Percentiles rank a stretch among this genome's conserved stretches.
These are phyloP conservation scores for Mirza zaza DNA, from an alignment of 2,113 vertebrate genomes.

Conservation along the genomic window DNA sequence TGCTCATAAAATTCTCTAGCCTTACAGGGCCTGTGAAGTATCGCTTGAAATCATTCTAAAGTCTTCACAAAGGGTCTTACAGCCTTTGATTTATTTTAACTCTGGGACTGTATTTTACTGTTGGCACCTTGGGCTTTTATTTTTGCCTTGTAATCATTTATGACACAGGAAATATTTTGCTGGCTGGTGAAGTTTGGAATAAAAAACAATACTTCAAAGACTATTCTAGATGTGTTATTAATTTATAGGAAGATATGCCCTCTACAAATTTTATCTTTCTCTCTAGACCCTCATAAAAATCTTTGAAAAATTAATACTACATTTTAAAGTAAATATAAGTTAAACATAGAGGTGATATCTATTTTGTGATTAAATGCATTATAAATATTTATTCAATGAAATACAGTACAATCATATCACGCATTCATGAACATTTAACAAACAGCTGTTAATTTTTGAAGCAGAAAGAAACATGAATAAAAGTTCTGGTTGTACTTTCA, in stretches of 20 bases:
- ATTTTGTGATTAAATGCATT: constrained; percentile 1
- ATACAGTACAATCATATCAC: neutral
- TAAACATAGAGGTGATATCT: neutral
- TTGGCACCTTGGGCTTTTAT: neutral
- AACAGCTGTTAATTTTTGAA: constrained; percentile 32
- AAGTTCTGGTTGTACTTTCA: neutral
- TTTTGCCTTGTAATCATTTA: neutral
- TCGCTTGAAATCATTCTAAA: neutral
- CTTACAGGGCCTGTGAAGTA: neutral
- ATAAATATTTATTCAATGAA: constrained; percentile 2
- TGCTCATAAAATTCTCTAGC: neutral
- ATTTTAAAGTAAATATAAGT: neutral
- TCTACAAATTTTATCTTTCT: neutral
- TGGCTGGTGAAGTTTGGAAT: neutral
- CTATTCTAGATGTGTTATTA: neutral
- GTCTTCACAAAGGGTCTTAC: neutral
- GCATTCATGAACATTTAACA: neutral
- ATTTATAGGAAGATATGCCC: neutral
- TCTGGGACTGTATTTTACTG: neutral
- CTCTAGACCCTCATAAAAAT: neutral
- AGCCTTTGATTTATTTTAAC: neutral
- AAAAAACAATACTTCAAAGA: neutral
- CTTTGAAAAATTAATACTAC: neutral
- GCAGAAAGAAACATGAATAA: neutral
- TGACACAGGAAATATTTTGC: neutral